A percentile compares a stretch with the other conserved stretches of the same genome.
phyloP scores from a whole-genome alignment of 2,113 vertebrate species.

The Mystacornis crossleyi region DNA sequence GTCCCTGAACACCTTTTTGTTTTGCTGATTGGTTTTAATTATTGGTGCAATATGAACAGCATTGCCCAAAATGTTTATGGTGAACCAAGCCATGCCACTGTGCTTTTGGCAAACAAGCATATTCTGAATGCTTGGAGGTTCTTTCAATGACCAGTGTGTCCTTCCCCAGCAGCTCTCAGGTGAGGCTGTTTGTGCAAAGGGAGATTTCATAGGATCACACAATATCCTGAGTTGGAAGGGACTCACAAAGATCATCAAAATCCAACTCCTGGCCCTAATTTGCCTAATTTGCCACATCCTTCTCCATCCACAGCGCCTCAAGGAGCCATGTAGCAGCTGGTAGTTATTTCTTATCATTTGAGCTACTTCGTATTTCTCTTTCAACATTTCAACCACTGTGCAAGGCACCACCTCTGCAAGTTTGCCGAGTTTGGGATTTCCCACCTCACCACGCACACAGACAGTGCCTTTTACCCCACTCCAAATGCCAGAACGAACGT shows the following conservation, averaged over 20 bases:
- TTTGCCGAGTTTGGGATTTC: background rate
- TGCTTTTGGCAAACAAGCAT: background rate
- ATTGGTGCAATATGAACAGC: background rate
- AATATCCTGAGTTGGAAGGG: background rate
- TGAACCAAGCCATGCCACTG: background rate
- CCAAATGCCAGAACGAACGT: background rate
- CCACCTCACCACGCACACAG: background rate
- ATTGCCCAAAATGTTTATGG: background rate
- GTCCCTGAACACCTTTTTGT: background rate
- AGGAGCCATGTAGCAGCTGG: background rate
- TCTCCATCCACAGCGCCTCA: background rate
- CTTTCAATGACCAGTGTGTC: fast-evolving
- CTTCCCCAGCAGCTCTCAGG: background rate
- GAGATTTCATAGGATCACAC: background rate
- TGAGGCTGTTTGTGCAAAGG: background rate
- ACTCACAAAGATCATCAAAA: background rate
- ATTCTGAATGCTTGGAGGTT: background rate
- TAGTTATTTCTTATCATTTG: background rate
- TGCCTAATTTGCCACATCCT: background rate
- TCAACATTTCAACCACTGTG: background rate
- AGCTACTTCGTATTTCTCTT: background rate
- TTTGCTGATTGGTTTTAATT: background rate
- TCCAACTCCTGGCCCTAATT: background rate
- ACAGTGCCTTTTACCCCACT: background rate
- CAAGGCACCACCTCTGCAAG: background rate